Base-by-base conservation (phyloP, 2,888 invertebrate genomes). In the Iselma pallidipennis region DNA sequence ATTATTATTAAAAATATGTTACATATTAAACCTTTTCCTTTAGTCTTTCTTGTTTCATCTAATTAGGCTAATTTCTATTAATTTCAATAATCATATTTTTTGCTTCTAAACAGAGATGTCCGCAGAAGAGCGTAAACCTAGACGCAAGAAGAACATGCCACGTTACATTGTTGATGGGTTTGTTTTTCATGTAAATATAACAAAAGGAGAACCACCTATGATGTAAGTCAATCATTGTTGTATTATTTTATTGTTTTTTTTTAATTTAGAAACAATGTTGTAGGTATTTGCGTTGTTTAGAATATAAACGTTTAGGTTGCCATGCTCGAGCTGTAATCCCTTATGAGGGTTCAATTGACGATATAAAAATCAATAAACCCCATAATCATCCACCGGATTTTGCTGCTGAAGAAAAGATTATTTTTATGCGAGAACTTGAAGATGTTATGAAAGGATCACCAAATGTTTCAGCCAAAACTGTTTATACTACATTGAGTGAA, bases 101-200 rank as follows among this genome's bases (percentile, higher is more conserved):
- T n/a, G n/a, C n/a, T n/a, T n/a, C n/a, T n/a, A n/a, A n/a, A n/a
- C 16, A 37, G 42, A 2, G 2, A 37, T 4, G 2, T 37, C 49
- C 28, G 45, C 31, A 31, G 61, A 55, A 49, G n/a, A n/a, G n/a
- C 37, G 28, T 53, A 73, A 61, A 62, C 68, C 72, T 19, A 75
- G 71, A 69, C 71, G 78, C 54, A 79, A 77, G 70, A 74, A 73
- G 21, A 76, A 79, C 67, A 80, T 79, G 78, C 80, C 81, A 12
- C 69, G 81, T 52, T 81, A 80, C 69, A 80, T 81, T 52, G 79
- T 81, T 23, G 80, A 81, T 71, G 81, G 81, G 65, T 81, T 80
- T 67, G 81, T 81, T 29, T 81, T 81, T 72, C 81, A 81, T 63
- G 80, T 80, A 28, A 81, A 81, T 72, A 80, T 80, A 58, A 78